Base-by-base conservation (phyloP, 1,140 invertebrate genomes). In the Conopomorpha cramerella region DNA sequence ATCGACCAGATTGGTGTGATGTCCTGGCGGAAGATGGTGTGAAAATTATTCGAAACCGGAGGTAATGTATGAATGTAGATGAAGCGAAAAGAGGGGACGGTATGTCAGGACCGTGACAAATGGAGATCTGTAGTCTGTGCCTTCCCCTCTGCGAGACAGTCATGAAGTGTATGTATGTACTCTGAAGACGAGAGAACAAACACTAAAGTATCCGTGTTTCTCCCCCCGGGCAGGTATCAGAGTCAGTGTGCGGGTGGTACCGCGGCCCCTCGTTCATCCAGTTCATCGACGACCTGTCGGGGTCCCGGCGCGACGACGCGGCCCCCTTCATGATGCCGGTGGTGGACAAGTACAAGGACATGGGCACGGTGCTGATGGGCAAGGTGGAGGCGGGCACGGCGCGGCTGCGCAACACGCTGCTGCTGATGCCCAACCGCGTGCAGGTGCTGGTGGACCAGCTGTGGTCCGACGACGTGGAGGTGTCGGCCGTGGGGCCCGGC, bases 321-420 rank as follows among this genome's bases (percentile, higher is more conserved):
- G 96, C 95, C 16, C 95, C 97, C 12, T 96, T 99, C 59, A 90
- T 98, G 35, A 92, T 99, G 88, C 97, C 98, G 34, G 91, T 99
- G 44, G 93, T 98, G 23, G 96, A 99, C 73, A 98, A 98, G 78
- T 99, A 98, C 74, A 98, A 97, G 81, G 98, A 99, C 63, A 99
- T 99, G 96, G 98, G 98, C 41, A 99, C 97, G 17, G 93, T 99
- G 15, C 89, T 99, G 8, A 92, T 99, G 86, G 98, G 98, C 10
- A 99, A 99, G 81, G 92, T 99, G 13, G 98, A 99, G 80, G 95
- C 95, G 3, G 98, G 98, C 8, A 86, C 84, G 53, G 90, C 95
- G 48, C 86, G 86, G 51, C 96, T 96, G 70, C 92, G 94, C 37
- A 92, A 96, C 73, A 91, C 87, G 43, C 70, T 99, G 27, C 77